phyloP scores from a whole-genome alignment of 1,140 invertebrate genomes.

The Musca domestica region DNA sequence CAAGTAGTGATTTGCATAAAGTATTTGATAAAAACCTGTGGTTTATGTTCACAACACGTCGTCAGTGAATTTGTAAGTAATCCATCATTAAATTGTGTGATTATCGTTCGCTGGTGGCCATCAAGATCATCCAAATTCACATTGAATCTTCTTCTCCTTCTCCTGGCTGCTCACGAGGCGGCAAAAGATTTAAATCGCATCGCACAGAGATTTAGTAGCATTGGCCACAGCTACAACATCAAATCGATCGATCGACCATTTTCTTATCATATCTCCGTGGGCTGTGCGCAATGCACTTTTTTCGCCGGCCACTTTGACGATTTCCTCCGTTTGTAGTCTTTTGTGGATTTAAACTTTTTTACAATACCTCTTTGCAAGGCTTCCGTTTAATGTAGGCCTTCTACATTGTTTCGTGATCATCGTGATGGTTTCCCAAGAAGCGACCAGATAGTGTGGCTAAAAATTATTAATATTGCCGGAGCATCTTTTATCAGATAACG shows the following conservation, averaged over 20 bases:
- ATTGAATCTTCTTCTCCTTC: background rate
- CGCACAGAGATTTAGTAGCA: too few relatives aligned
- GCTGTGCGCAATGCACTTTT: too few relatives aligned
- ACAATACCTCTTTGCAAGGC: background rate
- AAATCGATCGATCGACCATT: too few relatives aligned
- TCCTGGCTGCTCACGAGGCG: background rate
- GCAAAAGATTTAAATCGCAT: conserved; percentile 1
- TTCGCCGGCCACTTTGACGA: too few relatives aligned
- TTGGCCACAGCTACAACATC: too few relatives aligned
- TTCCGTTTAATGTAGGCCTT: conserved; percentile 7
- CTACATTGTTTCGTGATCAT: background rate
- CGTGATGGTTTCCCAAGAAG: background rate
- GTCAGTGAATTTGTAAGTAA: conserved; percentile 16
- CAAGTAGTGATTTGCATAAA: conserved; percentile 7
- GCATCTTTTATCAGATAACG: too few relatives aligned
- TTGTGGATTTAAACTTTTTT: too few relatives aligned
- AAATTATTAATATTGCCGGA: background rate
- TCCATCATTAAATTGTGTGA: conserved; percentile 1
- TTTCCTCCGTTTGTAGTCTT: too few relatives aligned
- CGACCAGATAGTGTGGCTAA: background rate
- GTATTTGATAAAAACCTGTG: conserved; percentile 13
- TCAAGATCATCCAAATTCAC: background rate
- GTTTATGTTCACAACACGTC: conserved; percentile 7
- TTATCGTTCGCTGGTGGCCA: too few relatives aligned
- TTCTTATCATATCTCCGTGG: too few relatives aligned